phyloP scores from a whole-genome alignment of 2,888 invertebrate species.

The Gymnocheta viridis region DNA sequence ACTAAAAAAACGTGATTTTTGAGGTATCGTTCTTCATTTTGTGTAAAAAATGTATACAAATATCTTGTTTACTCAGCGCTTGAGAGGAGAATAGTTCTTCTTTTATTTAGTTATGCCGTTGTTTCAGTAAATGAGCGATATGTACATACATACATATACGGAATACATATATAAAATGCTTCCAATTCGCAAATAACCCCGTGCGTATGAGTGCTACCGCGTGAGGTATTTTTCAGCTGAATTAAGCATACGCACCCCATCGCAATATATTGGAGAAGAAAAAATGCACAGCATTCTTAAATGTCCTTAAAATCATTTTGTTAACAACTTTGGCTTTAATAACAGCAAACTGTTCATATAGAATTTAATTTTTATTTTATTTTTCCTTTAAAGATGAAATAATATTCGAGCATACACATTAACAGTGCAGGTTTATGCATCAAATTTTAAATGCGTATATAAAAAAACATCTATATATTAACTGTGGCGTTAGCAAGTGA shows the following conservation, averaged over 20 bases:
- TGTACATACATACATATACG: no score
- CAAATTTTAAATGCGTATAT: neutral
- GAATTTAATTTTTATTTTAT: constrained; percentile 22
- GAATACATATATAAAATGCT: no score
- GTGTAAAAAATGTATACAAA: no score
- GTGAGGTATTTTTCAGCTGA: neutral
- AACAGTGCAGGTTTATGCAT: neutral
- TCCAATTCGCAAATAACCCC: no score
- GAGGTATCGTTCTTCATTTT: no score
- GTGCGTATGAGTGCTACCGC: constrained; percentile 26
- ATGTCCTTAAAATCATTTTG: constrained; percentile 37
- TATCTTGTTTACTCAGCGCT: no score
- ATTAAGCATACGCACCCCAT: constrained; percentile 4
- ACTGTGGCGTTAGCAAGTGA: neutral
- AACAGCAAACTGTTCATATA: constrained; percentile 2
- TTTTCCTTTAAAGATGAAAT: neutral
- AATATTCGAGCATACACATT: neutral
- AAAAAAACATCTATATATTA: neutral
- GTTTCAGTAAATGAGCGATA: no score
- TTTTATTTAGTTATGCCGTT: no score
- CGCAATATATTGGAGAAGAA: neutral
- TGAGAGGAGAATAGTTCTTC: no score
- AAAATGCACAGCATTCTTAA: neutral
- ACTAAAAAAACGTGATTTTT: no score
- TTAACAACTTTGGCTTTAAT: neutral